These are phyloP conservation scores for Emberiza fucata DNA, from an alignment of 2,113 vertebrate species.

Conservation along the genomic window DNA sequence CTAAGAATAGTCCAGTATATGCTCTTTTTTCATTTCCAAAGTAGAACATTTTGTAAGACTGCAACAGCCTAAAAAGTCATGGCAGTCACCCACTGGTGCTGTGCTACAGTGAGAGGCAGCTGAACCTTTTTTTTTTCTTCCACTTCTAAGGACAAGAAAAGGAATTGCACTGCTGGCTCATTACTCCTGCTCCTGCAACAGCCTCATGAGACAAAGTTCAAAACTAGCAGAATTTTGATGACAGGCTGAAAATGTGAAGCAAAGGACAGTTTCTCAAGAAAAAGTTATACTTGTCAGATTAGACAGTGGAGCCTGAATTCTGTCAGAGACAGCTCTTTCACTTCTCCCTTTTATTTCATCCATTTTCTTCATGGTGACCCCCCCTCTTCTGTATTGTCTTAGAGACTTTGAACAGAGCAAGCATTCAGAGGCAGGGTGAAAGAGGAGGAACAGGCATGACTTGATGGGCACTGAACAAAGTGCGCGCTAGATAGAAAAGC, in stretches of 20 bases:
- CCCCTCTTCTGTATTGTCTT: not conserved
- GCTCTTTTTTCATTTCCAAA: not conserved
- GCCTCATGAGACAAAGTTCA: not conserved
- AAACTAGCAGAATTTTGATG: not conserved
- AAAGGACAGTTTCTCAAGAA: not conserved
- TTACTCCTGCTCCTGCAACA: not conserved
- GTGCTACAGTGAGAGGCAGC: not conserved
- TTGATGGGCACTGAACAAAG: constrained; percentile 6
- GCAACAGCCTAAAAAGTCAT: not conserved
- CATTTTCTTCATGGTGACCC: not conserved
- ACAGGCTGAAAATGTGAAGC: not conserved
- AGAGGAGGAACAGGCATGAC: not conserved
- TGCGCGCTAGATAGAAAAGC: not conserved
- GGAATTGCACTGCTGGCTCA: not conserved
- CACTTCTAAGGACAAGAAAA: not conserved
- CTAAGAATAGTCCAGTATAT: not conserved
- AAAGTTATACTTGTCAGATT: not conserved
- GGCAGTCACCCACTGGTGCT: not conserved
- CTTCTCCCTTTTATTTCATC: not conserved
- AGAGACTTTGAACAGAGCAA: not conserved
- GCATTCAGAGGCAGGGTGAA: not conserved
- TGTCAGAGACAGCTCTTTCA: not conserved
- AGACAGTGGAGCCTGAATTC: not conserved
- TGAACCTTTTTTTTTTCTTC: rapidly evolving
- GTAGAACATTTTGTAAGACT: not conserved